Evolutionary conservation across 2,113 vertebrate species (phyloP).

Genomic region (Sceloporus undulatus): DNA sequence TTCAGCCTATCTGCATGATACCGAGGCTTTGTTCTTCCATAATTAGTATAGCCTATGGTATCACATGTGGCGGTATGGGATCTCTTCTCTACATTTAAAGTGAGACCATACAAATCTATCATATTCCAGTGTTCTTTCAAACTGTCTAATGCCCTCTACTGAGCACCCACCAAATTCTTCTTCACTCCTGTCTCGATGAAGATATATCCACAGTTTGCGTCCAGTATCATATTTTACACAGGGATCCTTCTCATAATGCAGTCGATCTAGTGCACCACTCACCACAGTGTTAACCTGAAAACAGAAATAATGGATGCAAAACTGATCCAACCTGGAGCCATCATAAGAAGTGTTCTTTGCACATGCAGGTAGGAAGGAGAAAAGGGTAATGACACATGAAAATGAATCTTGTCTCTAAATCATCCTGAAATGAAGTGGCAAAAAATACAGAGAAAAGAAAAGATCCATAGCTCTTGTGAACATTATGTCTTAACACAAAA

Average conservation of each 20-base stretch:
- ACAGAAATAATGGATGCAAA: not conserved
- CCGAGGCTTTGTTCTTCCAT: not conserved
- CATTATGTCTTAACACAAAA: not conserved
- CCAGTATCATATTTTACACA: slow-evolving; percentile 98
- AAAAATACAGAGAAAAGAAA: not conserved
- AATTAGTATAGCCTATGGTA: not conserved
- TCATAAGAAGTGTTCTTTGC: rapidly evolving
- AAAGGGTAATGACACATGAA: not conserved
- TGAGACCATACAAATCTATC: not conserved
- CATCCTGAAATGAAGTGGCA: not conserved
- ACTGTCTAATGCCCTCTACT: not conserved
- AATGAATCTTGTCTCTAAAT: not conserved
- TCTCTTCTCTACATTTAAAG: not conserved
- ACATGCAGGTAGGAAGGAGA: not conserved
- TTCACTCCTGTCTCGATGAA: slow-evolving; percentile 93
- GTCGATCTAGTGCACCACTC: slow-evolving; percentile 93
- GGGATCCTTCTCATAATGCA: slow-evolving; percentile 98
- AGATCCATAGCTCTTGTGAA: not conserved
- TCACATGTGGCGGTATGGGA: not conserved
- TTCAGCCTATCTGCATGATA: not conserved
- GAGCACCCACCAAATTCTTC: slow-evolving; percentile 93
- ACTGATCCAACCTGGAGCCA: not conserved
- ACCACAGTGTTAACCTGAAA: slow-evolving; percentile 96
- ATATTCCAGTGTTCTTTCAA: not conserved
- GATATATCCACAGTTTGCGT: slow-evolving; percentile 97